Percentiles rank a stretch among this genome's conserved stretches.
phyloP scores from a whole-genome alignment of 2,113 vertebrate species.

The Gnathonemus longibarbis region DNA sequence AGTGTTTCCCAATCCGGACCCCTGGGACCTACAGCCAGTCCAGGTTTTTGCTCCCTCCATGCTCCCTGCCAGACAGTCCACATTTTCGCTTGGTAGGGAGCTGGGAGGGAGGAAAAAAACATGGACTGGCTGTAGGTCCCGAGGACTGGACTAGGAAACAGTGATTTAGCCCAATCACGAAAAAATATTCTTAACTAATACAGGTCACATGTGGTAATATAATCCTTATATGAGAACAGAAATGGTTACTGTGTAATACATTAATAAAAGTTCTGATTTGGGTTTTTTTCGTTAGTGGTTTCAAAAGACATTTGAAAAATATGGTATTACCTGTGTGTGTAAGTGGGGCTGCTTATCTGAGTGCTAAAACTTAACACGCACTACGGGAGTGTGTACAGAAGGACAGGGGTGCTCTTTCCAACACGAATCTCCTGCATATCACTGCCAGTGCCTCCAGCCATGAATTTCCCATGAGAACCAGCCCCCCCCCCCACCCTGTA shows the following conservation, averaged over 20 bases:
- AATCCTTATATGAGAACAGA: neutral
- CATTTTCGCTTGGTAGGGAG: neutral
- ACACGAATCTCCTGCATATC: neutral
- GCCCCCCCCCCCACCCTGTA: neutral
- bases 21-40: neutral
- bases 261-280: neutral
- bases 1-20: neutral
- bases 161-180: neutral
- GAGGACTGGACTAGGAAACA: neutral
- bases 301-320: neutral
- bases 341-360: neutral
- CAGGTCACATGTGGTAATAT: neutral
- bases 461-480: neutral
- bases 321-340: neutral
- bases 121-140: neutral
- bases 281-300: neutral
- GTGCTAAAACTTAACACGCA: neutral
- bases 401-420: neutral
- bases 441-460: neutral
- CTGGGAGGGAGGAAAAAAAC: neutral
- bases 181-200: neutral
- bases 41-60: neutral
- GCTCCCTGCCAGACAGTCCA: neutral
- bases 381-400: neutral
- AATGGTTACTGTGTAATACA: neutral